These are phyloP conservation scores for Oreocharis arfaki DNA, from an alignment of 2,113 vertebrate genomes.

Conservation along the genomic window DNA sequence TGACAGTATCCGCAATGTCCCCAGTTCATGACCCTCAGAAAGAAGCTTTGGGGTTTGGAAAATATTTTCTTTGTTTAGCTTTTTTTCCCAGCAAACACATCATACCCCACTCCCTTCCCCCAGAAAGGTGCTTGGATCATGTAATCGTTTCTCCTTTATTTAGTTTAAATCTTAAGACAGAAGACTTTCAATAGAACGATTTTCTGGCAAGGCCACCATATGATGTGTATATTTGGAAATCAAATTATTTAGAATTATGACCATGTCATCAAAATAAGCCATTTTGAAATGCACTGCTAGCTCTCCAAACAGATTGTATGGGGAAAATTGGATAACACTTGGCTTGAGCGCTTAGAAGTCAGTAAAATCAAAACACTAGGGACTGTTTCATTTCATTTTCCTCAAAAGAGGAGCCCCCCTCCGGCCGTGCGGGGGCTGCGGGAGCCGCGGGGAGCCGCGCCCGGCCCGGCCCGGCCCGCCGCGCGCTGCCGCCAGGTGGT, in stretches of 20 bases:
- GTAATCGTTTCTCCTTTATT: constrained; percentile 23
- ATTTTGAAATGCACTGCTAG: constrained; percentile 58
- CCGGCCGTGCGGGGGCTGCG: neutral
- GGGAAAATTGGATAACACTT: constrained; percentile 60
- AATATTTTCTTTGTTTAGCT: constrained; percentile 64
- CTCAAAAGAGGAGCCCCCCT: neutral
- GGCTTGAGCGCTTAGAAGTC: constrained; percentile 20
- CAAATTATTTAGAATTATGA: constrained; percentile 69
- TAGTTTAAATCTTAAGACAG: constrained; percentile 23
- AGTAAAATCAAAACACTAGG: constrained; percentile 21
- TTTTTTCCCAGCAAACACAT: neutral
- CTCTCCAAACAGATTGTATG: constrained; percentile 40
- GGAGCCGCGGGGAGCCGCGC: neutral
- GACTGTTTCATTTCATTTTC: constrained; percentile 43
- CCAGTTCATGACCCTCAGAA: constrained; percentile 16
- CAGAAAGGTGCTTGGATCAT: neutral
- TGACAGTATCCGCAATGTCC: neutral
- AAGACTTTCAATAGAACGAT: constrained; percentile 34
- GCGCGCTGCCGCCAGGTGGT: constrained; percentile 67
- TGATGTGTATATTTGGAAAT: constrained; percentile 63
- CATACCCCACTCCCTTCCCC: neutral
- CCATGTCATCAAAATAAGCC: constrained; percentile 62
- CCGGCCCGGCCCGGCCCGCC: neutral
- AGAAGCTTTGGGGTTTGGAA: neutral
- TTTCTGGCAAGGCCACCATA: constrained; percentile 21